A percentile compares a stretch with the other conserved stretches of the same genome.
Evolutionary conservation across 2,888 invertebrate species (phyloP).

Genomic region (Deilephila elpenor): DNA sequence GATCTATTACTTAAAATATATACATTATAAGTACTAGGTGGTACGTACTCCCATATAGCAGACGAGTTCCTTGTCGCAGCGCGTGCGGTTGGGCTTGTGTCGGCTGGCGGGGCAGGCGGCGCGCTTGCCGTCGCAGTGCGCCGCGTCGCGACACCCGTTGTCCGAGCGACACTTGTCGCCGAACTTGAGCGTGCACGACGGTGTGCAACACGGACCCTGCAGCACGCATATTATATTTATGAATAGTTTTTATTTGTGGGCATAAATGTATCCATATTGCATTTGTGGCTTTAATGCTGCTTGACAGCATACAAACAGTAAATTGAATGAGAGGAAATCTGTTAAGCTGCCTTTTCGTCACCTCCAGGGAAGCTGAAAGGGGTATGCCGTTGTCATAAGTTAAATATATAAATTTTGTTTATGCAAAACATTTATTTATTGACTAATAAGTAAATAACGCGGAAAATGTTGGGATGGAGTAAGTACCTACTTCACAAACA

Average conservation of each 20-base stretch:
- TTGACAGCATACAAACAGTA: too few species aligned
- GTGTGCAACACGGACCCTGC: conserved; percentile 97
- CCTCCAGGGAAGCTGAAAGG: too few species aligned
- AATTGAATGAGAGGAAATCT: too few species aligned
- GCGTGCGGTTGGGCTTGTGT: conserved; percentile 96
- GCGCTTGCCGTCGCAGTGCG: conserved; percentile 95
- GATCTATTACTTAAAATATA: neutral
- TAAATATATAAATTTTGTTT: too few species aligned
- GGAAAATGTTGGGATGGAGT: too few species aligned
- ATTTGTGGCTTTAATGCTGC: neutral
- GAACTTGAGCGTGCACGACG: conserved; percentile 92
- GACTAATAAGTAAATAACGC: too few species aligned
- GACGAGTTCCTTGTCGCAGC: conserved; percentile 98
- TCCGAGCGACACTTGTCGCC: conserved; percentile 96
- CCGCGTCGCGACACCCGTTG: conserved; percentile 96
- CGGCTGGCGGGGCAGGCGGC: conserved; percentile 96
- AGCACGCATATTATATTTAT: conserved; percentile 39
- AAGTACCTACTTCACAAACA: too few species aligned
- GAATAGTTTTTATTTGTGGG: too few species aligned
- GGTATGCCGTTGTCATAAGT: too few species aligned
- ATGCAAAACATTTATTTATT: too few species aligned
- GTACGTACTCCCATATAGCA: conserved; percentile 97
- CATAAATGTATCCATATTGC: too few species aligned
- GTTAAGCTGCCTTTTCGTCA: too few species aligned
- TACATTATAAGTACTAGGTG: neutral